These are phyloP conservation scores for Synanthedon andrenaeformis DNA, from an alignment of 2,888 invertebrate genomes.

Conservation along the genomic window DNA sequence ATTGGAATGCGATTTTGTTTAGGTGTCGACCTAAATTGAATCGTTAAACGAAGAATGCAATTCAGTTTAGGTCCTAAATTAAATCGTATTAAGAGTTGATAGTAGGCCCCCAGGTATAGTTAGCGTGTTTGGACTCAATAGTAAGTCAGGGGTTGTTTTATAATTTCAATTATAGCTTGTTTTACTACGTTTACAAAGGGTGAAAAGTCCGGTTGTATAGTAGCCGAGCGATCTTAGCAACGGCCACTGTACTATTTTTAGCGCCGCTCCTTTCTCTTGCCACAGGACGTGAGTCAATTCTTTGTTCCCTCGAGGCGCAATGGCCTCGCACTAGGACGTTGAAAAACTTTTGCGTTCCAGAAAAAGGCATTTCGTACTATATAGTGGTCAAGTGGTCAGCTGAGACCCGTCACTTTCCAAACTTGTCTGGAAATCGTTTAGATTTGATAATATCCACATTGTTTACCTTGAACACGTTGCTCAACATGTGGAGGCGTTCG, in stretches of 20 bases:
- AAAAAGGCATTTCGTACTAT: too few relatives aligned
- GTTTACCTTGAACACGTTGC: slow-evolving; percentile 55
- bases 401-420: slow-evolving; percentile 45
- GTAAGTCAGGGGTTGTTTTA: too few relatives aligned
- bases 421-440: slow-evolving; percentile 46
- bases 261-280: slow-evolving; percentile 49
- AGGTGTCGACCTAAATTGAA: too few relatives aligned
- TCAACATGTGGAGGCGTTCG: slow-evolving; percentile 41
- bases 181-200: too few relatives aligned
- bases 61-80: too few relatives aligned
- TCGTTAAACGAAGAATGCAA: too few relatives aligned
- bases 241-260: slow-evolving; percentile 54
- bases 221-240: slow-evolving; percentile 16
- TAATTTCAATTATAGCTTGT: too few relatives aligned
- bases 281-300: slow-evolving; percentile 59
- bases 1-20: too few relatives aligned
- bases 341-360: slow-evolving; percentile 1
- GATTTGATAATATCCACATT: slow-evolving; percentile 38
- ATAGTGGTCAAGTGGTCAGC: background rate
- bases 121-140: too few relatives aligned
- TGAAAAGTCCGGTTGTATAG: background rate
- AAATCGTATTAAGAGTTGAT: too few relatives aligned
- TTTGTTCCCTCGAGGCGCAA: slow-evolving; percentile 44
- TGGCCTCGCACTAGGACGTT: slow-evolving; percentile 30
- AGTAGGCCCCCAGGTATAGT: too few relatives aligned